Evolutionary conservation across 2,888 invertebrate species (phyloP), one percentile per base, ranked within the genome.

Genomic region (Panzeria rudis): DNA sequence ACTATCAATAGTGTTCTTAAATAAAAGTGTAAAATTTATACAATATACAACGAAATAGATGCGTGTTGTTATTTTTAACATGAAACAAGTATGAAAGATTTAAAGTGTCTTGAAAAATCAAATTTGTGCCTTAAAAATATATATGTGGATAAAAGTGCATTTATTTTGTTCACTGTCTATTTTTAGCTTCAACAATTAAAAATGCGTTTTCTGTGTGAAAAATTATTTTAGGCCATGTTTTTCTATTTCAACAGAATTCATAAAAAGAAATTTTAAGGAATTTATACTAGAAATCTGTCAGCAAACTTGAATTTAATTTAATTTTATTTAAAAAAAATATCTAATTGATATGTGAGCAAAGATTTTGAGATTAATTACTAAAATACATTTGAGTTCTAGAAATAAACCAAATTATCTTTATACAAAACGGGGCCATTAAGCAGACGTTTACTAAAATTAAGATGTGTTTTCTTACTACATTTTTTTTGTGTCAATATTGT

Each of bases 161-260:
- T 25, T 61, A 23, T 56, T 79, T 35, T 44, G 35, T 23, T 64
- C 56, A 1, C 0, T 23, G 23, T 54, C 41, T 80, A 80, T 66
- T 72, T 80, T 44, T 72, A 80, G 64, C 50, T 78, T 29, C 3
- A 23, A 4, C n/a, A 47, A 29, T 4, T 56, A 79, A 64, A 79
- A 72, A 71, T 64, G 54, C 7, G 3, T 25, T 20, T 59, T 8
- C 2, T 47, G 59, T 78, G n/a, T 54, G 44, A n/a, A 11, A 0
- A 50, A 25, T 25, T 78, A 47, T 72, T 78, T 78, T 50, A 25
- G 38, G 50, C 50, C 68, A 69, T 38, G 6, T 17, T 47, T 75
- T 62, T 50, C 3, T 17, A 2, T 44, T 54, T 76, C 35, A 47
- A 9, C 23, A n/a, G 11, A 52, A 52, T 35, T 35, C n/a, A 35